Percentiles rank a stretch among this genome's conserved stretches.
Evolutionary conservation across 2,888 invertebrate species (phyloP).

Genomic region (Pollenia amentaria): DNA sequence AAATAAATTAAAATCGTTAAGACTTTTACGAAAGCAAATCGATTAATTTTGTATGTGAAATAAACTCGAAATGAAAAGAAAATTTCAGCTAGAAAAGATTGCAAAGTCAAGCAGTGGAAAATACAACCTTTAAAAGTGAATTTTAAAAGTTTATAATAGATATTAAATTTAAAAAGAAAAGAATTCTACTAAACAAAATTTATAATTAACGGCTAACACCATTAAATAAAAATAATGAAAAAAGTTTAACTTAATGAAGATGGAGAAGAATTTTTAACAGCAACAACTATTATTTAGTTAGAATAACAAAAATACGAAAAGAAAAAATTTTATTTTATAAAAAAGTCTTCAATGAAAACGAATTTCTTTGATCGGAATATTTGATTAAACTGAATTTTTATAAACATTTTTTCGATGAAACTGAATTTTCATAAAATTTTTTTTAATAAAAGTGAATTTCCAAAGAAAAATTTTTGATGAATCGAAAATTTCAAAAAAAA

Average conservation of each 20-base stretch:
- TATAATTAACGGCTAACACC: neutral
- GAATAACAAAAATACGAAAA: no score
- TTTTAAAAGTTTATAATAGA: neutral
- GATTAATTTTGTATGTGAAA: neutral
- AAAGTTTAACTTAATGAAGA: neutral
- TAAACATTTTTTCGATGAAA: no score
- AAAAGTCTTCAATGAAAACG: no score
- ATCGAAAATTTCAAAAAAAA: no score
- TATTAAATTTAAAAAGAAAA: neutral
- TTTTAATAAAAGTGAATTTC: no score
- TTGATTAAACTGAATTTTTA: no score
- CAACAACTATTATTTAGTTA: no score
- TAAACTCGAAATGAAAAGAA: neutral
- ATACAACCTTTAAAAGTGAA: neutral
- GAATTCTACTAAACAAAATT: neutral
- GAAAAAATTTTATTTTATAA: no score
- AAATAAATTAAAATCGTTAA: slow-evolving; percentile 28
- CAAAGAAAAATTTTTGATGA: no score
- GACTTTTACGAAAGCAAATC: neutral
- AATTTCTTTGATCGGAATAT: no score
- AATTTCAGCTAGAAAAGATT: slow-evolving; percentile 12
- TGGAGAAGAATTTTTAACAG: no score
- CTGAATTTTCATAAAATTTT: no score
- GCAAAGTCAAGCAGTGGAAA: neutral
- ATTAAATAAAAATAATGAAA: neutral